Evolutionary conservation across 2,113 vertebrate genomes (phyloP).

Genomic region (Cyprinodon tularosa): DNA sequence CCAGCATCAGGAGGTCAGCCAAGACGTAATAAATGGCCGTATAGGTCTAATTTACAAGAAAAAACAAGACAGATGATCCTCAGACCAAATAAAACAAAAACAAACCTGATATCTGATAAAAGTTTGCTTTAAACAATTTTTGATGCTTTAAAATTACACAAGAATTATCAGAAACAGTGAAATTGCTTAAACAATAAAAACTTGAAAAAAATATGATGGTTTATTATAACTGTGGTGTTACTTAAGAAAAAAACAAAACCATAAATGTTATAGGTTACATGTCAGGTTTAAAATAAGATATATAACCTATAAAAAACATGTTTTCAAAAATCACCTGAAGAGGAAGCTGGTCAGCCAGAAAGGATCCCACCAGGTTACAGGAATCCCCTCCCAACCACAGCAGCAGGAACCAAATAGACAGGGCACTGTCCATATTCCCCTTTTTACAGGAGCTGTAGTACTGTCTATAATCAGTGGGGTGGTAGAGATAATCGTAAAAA

Average conservation of each 20-base stretch:
- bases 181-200: not conserved
- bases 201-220: not conserved
- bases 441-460: conserved; percentile 88
- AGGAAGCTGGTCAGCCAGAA: conserved; percentile 91
- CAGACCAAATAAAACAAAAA: not conserved
- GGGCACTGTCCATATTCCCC: conserved; percentile 91
- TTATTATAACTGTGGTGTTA: not conserved
- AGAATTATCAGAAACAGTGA: not conserved
- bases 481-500: not conserved
- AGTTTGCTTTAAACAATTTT: not conserved
- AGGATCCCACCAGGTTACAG: conserved; percentile 93
- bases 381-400: conserved; percentile 92
- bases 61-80: conserved; percentile 2
- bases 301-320: not conserved
- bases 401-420: conserved; percentile 94
- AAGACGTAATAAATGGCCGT: conserved; percentile 92
- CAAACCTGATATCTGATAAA: too few species aligned
- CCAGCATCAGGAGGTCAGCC: conserved; percentile 88
- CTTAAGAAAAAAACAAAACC: not conserved
- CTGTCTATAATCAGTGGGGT: conserved; percentile 78
- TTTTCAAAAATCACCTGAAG: conserved; percentile 85
- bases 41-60: conserved; percentile 81
- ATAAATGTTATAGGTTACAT: not conserved
- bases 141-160: not conserved
- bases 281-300: not conserved